Conservation (phyloP, 2,797 vertebrate species). For the Sebastes trivittatus region DNA sequence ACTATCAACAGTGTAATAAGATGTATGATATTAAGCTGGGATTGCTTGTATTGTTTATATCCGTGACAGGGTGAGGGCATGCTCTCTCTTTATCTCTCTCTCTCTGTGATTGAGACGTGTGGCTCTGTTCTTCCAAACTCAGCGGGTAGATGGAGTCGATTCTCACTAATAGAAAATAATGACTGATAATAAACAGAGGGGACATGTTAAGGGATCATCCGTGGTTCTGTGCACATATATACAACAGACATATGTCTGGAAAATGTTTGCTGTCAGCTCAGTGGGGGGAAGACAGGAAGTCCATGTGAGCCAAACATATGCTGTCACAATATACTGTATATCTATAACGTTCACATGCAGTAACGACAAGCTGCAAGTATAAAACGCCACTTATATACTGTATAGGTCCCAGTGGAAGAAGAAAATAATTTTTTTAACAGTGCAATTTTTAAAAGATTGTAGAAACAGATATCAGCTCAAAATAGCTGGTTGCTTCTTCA, state of each 20-base stretch:
- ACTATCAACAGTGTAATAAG: conserved; percentile 58
- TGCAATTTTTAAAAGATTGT: neutral
- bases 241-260: conserved; percentile 55
- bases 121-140: conserved; percentile 38
- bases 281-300: conserved; percentile 41
- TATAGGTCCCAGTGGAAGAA: neutral
- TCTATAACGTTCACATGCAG: conserved; percentile 13
- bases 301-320: conserved; percentile 41
- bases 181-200: conserved; percentile 43
- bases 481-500: neutral
- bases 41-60: conserved; percentile 60
- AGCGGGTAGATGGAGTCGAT: conserved; percentile 11
- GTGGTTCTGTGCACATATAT: conserved; percentile 18
- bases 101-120: conserved; percentile 14
- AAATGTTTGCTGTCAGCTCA: conserved; percentile 33
- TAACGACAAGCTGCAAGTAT: neutral
- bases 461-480: neutral
- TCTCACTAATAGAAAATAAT: conserved; percentile 32
- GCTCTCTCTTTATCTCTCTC: conserved; percentile 20
- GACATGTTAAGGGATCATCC: conserved; percentile 30
- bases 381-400: neutral
- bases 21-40: conserved; percentile 68
- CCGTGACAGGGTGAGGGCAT: conserved; percentile 16
- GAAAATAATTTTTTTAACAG: neutral
- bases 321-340: conserved; percentile 7